phyloP scores from a whole-genome alignment of 1,140 invertebrate genomes.

The Drosophila ogumai region DNA sequence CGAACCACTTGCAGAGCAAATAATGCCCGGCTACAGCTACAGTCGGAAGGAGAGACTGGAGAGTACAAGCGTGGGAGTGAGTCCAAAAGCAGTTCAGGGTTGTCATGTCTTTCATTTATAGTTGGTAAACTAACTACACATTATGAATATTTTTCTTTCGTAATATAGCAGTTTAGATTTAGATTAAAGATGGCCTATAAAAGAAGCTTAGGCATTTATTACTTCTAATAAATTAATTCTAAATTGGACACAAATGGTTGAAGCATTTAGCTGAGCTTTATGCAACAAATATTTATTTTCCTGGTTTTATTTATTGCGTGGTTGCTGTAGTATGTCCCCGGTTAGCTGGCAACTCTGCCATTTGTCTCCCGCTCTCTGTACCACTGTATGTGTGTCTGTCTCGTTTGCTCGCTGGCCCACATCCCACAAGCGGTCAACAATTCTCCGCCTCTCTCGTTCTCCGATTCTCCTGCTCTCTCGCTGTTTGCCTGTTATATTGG shows the following conservation, averaged over 20 bases:
- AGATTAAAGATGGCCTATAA: no score
- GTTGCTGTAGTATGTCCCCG: background rate
- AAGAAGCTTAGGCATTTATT: no score
- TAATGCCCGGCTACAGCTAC: background rate
- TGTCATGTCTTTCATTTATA: background rate
- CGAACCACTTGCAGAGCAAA: constrained; percentile 22
- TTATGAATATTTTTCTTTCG: background rate
- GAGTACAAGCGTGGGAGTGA: constrained; percentile 4
- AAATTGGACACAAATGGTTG: background rate
- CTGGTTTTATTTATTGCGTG: background rate
- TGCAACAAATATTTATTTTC: background rate
- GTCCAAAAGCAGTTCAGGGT: background rate
- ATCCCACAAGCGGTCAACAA: constrained; percentile 44
- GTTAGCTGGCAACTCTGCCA: constrained; percentile 40
- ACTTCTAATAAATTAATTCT: background rate
- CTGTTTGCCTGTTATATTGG: constrained; percentile 84
- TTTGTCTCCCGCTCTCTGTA: background rate
- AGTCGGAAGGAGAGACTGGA: background rate
- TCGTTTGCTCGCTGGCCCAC: constrained; percentile 36
- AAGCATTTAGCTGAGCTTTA: no score
- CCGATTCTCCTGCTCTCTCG: constrained; percentile 54
- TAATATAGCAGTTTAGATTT: no score
- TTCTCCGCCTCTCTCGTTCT: constrained; percentile 26
- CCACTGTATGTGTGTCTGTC: constrained; percentile 6
- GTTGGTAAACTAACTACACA: background rate